Evolutionary conservation across 2,797 vertebrate genomes (phyloP).

Genomic region (Falco rusticolus): DNA sequence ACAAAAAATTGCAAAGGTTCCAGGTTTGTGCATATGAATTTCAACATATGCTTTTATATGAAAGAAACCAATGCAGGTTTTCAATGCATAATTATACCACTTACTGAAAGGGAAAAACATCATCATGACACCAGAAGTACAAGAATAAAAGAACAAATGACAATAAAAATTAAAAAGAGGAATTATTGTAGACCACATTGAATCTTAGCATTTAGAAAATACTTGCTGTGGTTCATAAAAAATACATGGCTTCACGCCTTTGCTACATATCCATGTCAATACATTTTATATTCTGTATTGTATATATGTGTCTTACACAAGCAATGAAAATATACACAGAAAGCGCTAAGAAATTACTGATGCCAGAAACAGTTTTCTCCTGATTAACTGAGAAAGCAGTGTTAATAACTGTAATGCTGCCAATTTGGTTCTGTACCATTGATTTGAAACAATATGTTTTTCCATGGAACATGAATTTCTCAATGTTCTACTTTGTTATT

Average conservation of each 20-base stretch:
- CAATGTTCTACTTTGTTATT: slow-evolving; percentile 21
- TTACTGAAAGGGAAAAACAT: neutral
- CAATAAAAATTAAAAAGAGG: neutral
- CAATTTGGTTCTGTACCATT: neutral
- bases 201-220: neutral
- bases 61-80: neutral
- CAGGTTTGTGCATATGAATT: neutral
- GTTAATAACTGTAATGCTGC: slow-evolving; percentile 11
- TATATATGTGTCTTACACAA: neutral
- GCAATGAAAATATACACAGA: neutral
- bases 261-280: neutral
- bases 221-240: neutral
- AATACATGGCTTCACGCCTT: neutral
- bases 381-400: neutral
- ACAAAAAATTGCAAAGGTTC: neutral
- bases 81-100: neutral
- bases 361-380: slow-evolving; percentile 6
- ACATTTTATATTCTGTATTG: neutral
- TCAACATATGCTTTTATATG: neutral
- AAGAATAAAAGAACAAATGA: neutral
- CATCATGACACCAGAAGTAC: neutral
- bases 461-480: slow-evolving; percentile 12
- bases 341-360: neutral
- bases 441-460: slow-evolving; percentile 15
- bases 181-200: slow-evolving; percentile 7